Evolutionary conservation across 2,888 invertebrate genomes (phyloP), one percentile per base, ranked within the genome.

Genomic region (Phlogophora meticulosa): DNA sequence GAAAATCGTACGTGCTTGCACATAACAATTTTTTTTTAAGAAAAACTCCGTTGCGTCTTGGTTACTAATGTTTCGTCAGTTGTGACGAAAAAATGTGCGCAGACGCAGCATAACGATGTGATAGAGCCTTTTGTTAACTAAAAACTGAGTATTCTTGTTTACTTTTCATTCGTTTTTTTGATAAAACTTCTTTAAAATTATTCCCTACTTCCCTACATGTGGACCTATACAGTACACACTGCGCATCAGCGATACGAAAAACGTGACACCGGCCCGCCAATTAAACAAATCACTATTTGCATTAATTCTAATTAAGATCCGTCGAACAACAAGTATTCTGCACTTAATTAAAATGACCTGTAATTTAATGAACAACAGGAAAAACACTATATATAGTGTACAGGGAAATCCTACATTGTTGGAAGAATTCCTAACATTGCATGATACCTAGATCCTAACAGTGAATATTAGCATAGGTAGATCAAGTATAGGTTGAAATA

Each of bases 301-400:
- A 72, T 82, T 53, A 48, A 72, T 72, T 62, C 52, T 56, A 71
- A 76, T 82, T 78, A 73, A 63, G 42, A 59, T 43, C 59, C 4
- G 45, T 51, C 49, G 48, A 59, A 69, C 70, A 79, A 72, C 66
- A 72, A 75, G 61, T 63, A 68, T 43, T 60, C 24, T 58, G 38
- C 53, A 68, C 24, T 51, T 76, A 80, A 81, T 81, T 80, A 73
- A 72, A 59, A 72, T 45, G 69, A 65, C 76, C 56, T 76, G 72
- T 57, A 64, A 71, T 71, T 66, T 68, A 62, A 68, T 64, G 56
- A 77, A 77, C 78, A 85, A 83, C 84, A 85, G 86, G 84, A 83
- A 86, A 83, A 85, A 48, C 48, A 57, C 77, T 81, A 66, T 73
- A 69, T 77, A 80, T 78, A 75, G 79, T 22, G 24, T 59, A 62